These are phyloP conservation scores for Epizoanthus scotinus DNA, from an alignment of 92 coral and sea anemone genomes.

Conservation along the genomic window DNA sequence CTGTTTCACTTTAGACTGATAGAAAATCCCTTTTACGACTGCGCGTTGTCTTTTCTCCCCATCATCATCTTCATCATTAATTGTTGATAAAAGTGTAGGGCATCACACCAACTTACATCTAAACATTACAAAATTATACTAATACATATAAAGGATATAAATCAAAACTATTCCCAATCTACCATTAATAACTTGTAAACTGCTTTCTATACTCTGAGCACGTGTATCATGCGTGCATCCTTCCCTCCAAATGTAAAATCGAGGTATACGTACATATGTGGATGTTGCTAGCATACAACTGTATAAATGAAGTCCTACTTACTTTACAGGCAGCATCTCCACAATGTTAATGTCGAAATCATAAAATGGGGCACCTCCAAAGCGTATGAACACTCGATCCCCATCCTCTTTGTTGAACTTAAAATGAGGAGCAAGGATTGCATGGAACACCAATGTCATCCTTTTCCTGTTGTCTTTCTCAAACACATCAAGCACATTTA, in stretches of 20 bases:
- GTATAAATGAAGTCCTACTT: neutral
- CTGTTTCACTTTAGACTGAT: neutral
- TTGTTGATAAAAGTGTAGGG: too few relatives aligned
- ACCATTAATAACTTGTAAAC: too few relatives aligned
- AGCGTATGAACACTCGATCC: conserved; percentile 6
- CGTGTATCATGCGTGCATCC: too few relatives aligned
- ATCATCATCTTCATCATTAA: too few relatives aligned
- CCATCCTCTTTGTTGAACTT: neutral
- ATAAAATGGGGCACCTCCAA: neutral
- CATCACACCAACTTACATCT: too few relatives aligned
- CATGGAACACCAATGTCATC: neutral
- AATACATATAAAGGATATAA: too few relatives aligned
- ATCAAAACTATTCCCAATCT: too few relatives aligned
- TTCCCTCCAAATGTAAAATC: too few relatives aligned
- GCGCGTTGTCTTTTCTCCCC: too few relatives aligned
- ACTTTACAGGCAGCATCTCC: conserved; percentile 2
- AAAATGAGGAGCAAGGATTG: conserved; percentile 1
- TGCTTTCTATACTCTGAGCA: too few relatives aligned
- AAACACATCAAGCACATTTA: conserved; percentile 8
- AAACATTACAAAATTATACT: too few relatives aligned
- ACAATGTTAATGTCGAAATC: neutral
- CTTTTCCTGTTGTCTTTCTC: neutral
- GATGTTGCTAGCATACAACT: neutral
- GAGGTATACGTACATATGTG: neutral
- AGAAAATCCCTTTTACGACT: neutral